Conservation (phyloP, 2,797 vertebrate genomes). For the Gambelia wislizenii region DNA sequence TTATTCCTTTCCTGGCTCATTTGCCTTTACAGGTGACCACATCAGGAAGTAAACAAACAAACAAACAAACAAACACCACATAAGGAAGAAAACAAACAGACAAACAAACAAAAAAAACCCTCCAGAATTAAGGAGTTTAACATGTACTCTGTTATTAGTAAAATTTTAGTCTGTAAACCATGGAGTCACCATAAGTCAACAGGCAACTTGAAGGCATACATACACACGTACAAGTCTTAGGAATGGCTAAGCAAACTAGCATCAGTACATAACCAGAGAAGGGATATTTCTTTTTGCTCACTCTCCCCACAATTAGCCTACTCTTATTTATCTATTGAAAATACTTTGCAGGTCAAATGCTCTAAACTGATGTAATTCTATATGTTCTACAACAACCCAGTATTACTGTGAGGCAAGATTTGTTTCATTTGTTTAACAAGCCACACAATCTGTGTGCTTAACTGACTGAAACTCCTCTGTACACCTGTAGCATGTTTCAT, state of each 20-base stretch:
- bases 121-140: too few species aligned
- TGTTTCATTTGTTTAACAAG: slow-evolving; percentile 35
- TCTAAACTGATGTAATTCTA: slow-evolving; percentile 59
- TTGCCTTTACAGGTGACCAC: too few species aligned
- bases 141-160: too few species aligned
- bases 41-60: too few species aligned
- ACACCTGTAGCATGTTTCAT: slow-evolving; percentile 40
- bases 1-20: neutral
- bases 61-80: too few species aligned
- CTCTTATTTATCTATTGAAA: neutral
- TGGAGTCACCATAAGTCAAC: too few species aligned
- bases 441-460: slow-evolving; percentile 28
- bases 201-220: too few species aligned
- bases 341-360: slow-evolving; percentile 52
- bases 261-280: neutral
- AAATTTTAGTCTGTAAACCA: too few species aligned
- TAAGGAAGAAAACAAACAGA: too few species aligned
- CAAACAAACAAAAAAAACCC: too few species aligned
- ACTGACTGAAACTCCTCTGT: slow-evolving; percentile 41
- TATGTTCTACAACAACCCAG: neutral
- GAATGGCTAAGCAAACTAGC: neutral
- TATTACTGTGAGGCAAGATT: slow-evolving; percentile 49
- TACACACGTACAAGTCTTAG: neutral
- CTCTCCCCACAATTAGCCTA: neutral
- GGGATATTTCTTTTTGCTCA: neutral